Base-by-base conservation (phyloP, 2,888 invertebrate species). In the Pecten maximus region DNA sequence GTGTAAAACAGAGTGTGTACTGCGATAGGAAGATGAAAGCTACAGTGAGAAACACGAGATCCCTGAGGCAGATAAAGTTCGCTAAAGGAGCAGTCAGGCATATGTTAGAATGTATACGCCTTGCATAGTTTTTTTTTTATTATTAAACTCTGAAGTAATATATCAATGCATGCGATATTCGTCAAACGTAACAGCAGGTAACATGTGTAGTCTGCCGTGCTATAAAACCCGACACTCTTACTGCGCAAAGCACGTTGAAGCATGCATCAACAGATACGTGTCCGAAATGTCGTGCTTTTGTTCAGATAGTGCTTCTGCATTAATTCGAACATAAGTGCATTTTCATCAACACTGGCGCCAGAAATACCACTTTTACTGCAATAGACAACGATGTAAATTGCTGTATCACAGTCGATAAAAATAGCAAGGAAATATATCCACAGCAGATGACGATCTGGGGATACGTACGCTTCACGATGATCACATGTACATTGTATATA, bases 1-100 rank as follows among this genome's bases (percentile, higher is more conserved):
- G 74, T 74, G 74, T 74, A 28, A 74, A 74, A 28, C 23, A 74
- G 74, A 74, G 23, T 74, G 35, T 35, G 35, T 28, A 15, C 35
- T 19, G 23, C 0, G 60, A 60, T 60, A n/a, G 60, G n/a, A 60
- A 74, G 74, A 74, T 74, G 74, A 74, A 74, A 74, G 74, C 35
- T 35, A 35, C 23, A 16, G 28, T 10, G 35, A 35, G 74, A 35
- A 74, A 74, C 74, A 74, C 35, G 74, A 74, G 74, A 74, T 74
- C 74, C 12, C 74, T 74, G 35, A 74, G 35, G 28, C 74, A 74
- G 74, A 74, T 74, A 74, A 35, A 28, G 35, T 74, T 74, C 28
- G 8, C 74, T 74, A 74, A 28, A 74, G 74, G 35, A 74, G 74
- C 74, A 74, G 74, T 74, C 74, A 35, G 74, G 74, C 74, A 74